These are phyloP conservation scores for Grallaria varia DNA, from an alignment of 2,113 vertebrate species.

Conservation along the genomic window DNA sequence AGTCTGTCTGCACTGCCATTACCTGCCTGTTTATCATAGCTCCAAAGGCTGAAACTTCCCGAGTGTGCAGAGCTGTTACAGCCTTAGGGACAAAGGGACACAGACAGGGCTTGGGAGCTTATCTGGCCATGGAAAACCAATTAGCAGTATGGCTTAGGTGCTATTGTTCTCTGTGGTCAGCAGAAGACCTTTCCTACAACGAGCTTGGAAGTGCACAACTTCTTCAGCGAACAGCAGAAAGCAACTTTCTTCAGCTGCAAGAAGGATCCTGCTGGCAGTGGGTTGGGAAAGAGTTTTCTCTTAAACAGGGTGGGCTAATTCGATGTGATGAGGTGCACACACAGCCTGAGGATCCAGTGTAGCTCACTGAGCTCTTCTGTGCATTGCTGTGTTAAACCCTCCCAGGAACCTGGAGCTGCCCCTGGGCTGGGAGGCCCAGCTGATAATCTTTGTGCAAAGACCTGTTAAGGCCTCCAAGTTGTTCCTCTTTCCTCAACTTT, in stretches of 20 bases:
- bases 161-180: neutral
- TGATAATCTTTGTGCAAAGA: neutral
- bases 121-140: constrained; percentile 25
- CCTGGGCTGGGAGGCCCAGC: neutral
- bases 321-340: neutral
- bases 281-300: neutral
- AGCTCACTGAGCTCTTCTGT: neutral
- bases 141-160: neutral
- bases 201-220: neutral
- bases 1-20: neutral
- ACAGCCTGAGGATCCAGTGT: fast-evolving
- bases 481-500: neutral
- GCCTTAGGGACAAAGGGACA: constrained; percentile 4
- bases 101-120: neutral
- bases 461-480: neutral
- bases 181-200: neutral
- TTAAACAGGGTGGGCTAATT: neutral
- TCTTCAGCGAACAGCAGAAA: neutral
- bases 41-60: constrained; percentile 19
- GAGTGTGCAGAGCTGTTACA: neutral
- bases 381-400: neutral
- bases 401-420: neutral
- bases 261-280: neutral
- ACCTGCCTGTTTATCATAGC: neutral
- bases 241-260: neutral